A percentile compares a stretch with the other conserved stretches of the same genome.
Evolutionary conservation across 2,888 invertebrate genomes (phyloP).

Genomic region (Cheilosia vulpina): DNA sequence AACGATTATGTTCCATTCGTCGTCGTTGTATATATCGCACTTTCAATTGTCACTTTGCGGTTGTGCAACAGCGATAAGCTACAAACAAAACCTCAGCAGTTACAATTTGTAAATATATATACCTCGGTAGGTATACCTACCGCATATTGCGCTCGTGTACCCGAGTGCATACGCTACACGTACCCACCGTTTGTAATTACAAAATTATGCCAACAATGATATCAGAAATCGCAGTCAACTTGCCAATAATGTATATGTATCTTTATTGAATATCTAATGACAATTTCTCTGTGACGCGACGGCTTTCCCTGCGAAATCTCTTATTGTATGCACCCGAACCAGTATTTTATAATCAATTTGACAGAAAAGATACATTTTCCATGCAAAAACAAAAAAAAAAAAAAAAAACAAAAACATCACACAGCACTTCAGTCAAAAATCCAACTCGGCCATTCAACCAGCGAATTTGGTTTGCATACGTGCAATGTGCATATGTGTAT

Average conservation of each 20-base stretch:
- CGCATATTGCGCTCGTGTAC: conserved; percentile 19
- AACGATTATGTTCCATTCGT: conserved; percentile 45
- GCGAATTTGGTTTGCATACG: conserved; percentile 13
- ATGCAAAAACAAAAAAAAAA: conserved; percentile 27
- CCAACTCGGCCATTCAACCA: conserved; percentile 70
- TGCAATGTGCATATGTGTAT: conserved; percentile 8
- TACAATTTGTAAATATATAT: conserved; percentile 17
- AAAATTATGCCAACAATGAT: conserved; percentile 44
- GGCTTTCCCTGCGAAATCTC: conserved; percentile 58
- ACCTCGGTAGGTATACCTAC: neutral
- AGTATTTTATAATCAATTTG: conserved; percentile 55
- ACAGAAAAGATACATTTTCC: conserved; percentile 53
- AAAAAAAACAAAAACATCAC: conserved; percentile 14
- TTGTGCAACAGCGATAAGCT: conserved; percentile 71
- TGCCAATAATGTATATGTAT: conserved; percentile 2
- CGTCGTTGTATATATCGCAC: conserved; percentile 50
- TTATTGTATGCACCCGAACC: conserved; percentile 24
- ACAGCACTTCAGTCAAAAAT: conserved; percentile 25
- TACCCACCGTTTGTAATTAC: conserved; percentile 42
- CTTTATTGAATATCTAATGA: conserved; percentile 41
- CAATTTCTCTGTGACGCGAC: conserved; percentile 10
- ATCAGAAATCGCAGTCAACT: conserved; percentile 40
- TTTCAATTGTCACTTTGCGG: conserved; percentile 72
- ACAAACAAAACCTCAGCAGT: conserved; percentile 58
- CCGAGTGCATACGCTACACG: conserved; percentile 14